Conservation (phyloP, 2,113 vertebrate species). For the Triplophysa tibetana region DNA sequence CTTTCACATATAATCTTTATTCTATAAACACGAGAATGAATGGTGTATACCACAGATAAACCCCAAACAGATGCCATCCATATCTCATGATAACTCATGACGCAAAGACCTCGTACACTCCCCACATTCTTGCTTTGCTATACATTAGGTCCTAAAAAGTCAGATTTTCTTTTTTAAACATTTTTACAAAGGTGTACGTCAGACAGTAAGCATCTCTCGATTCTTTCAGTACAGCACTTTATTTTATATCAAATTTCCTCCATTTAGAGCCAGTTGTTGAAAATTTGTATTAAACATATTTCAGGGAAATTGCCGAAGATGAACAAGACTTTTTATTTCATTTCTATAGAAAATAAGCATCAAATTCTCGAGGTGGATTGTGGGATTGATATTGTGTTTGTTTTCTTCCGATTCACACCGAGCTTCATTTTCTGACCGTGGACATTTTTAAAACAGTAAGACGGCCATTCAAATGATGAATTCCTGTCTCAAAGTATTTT, state of each 20-base stretch:
- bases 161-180: neutral
- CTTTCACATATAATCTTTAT: neutral
- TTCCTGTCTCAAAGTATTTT: slow-evolving; percentile 10
- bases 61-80: neutral
- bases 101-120: slow-evolving; percentile 11
- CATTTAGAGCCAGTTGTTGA: too few species aligned
- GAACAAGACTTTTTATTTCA: too few species aligned
- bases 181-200: too few species aligned
- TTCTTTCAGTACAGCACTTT: too few species aligned
- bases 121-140: slow-evolving; percentile 1
- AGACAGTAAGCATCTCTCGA: too few species aligned
- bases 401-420: neutral
- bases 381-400: too few species aligned
- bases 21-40: neutral
- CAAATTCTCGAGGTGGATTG: too few species aligned
- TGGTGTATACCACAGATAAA: neutral
- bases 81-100: slow-evolving; percentile 1
- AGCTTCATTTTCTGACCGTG: neutral
- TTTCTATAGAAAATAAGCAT: too few species aligned
- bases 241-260: too few species aligned
- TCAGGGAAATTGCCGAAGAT: too few species aligned
- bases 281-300: too few species aligned
- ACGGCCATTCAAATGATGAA: slow-evolving; percentile 11
- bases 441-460: neutral
- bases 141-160: neutral